Percentiles rank a stretch among this genome's conserved stretches.
phyloP scores from a whole-genome alignment of 1,140 invertebrate species.

The Reticulitermes speratus region DNA sequence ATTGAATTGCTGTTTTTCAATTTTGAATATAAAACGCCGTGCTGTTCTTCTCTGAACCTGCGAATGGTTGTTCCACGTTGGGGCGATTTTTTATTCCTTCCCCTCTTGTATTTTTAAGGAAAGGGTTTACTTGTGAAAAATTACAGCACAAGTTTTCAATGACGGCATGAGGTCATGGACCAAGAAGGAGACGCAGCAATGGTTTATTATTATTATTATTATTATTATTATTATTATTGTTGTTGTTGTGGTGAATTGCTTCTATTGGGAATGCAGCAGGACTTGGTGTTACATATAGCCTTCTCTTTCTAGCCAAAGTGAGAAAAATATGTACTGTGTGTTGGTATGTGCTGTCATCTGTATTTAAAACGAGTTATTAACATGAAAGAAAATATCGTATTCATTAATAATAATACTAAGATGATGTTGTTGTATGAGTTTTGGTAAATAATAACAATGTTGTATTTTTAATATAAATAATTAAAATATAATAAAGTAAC shows the following conservation, averaged over 20 bases:
- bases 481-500: constrained; percentile 11
- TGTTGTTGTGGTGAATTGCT: background rate
- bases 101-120: too few species aligned
- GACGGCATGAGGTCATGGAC: background rate
- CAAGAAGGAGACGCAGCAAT: background rate
- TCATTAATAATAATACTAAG: background rate
- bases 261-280: background rate
- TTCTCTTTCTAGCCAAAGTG: background rate
- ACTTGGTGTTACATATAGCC: background rate
- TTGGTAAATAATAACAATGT: constrained; percentile 10
- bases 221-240: too few species aligned
- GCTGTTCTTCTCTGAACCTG: too few species aligned
- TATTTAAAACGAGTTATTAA: background rate
- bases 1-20: too few species aligned
- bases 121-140: too few species aligned
- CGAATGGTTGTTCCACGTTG: too few species aligned
- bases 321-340: background rate
- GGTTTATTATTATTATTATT: background rate
- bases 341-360: background rate
- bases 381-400: background rate
- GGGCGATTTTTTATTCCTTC: too few species aligned
- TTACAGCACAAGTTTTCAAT: too few species aligned
- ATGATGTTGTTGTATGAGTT: background rate
- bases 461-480: constrained; percentile 18
- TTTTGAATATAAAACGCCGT: too few species aligned